These are phyloP conservation scores for Microcebus ravelobensis DNA, from an alignment of 2,113 vertebrate species.

Conservation along the genomic window DNA sequence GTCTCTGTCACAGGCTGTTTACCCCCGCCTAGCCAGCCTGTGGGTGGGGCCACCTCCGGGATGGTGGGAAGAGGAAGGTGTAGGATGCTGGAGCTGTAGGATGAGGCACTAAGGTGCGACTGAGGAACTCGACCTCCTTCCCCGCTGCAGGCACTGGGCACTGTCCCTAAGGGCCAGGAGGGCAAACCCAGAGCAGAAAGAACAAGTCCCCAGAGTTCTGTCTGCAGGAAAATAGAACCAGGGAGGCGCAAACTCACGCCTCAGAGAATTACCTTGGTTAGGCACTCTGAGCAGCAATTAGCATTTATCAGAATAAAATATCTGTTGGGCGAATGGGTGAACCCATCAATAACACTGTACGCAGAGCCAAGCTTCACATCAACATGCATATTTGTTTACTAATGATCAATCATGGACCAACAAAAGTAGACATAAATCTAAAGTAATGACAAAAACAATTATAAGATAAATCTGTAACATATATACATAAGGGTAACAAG, in stretches of 20 bases:
- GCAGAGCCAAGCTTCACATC: not conserved
- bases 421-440: constrained; percentile 51
- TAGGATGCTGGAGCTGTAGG: not conserved
- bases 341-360: constrained; percentile 50
- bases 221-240: not conserved
- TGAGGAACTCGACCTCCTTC: not conserved
- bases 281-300: constrained; percentile 42
- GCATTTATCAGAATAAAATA: constrained; percentile 75
- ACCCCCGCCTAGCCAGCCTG: not conserved
- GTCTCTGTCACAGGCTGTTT: not conserved
- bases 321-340: constrained; percentile 37
- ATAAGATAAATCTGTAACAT: constrained; percentile 46
- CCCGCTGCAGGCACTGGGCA: not conserved
- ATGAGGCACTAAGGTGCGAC: not conserved
- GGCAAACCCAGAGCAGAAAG: not conserved
- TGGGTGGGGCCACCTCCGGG: not conserved
- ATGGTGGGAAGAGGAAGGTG: not conserved
- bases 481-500: constrained; percentile 11
- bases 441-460: constrained; percentile 38
- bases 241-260: not conserved
- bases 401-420: constrained; percentile 58
- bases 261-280: constrained; percentile 60
- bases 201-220: not conserved
- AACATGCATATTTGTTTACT: constrained; percentile 42
- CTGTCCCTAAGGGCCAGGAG: not conserved